Conservation (phyloP, 2,113 vertebrate genomes). For the Glaucidium brasilianum region DNA sequence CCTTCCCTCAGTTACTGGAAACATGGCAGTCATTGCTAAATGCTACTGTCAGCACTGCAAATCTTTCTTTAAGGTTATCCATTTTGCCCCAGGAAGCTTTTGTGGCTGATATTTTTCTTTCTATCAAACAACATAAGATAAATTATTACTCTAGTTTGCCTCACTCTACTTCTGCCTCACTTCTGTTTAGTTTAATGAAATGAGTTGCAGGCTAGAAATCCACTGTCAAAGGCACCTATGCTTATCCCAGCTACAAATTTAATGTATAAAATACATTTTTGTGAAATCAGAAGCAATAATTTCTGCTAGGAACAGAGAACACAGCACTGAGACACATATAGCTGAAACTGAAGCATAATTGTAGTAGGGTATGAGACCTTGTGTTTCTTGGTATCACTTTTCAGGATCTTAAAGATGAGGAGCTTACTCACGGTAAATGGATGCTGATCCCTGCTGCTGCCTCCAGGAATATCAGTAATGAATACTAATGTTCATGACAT, state of each 20-base stretch:
- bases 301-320: background rate
- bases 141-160: constrained; percentile 11
- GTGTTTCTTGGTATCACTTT: background rate
- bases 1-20: background rate
- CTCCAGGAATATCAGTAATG: background rate
- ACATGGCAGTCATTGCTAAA: background rate
- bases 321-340: background rate
- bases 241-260: background rate
- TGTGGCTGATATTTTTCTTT: constrained; percentile 1
- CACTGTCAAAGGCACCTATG: background rate
- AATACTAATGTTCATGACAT: background rate
- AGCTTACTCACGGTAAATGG: background rate
- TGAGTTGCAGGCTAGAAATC: background rate
- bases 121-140: background rate
- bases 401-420: background rate
- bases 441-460: background rate
- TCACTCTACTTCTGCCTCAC: background rate
- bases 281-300: background rate
- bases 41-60: background rate
- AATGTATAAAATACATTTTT: background rate
- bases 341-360: background rate
- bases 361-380: background rate
- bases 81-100: constrained; percentile 23
- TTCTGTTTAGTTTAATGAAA: background rate
- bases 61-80: constrained; percentile 22